These are phyloP conservation scores for Poeciliopsis turrubarensis DNA, from an alignment of 2,113 vertebrate species.

Conservation along the genomic window DNA sequence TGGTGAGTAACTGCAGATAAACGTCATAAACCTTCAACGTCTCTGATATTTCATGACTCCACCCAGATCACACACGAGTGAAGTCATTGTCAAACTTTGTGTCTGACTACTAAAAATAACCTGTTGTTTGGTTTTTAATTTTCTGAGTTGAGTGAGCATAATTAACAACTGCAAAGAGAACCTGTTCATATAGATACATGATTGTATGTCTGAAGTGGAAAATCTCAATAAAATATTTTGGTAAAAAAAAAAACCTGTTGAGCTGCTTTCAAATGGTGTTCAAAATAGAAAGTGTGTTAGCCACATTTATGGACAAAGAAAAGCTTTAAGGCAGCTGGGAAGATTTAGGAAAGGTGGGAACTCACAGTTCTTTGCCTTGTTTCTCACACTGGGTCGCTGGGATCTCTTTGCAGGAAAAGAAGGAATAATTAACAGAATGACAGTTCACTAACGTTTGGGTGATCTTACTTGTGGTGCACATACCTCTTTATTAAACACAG, in stretches of 20 bases:
- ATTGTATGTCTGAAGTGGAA: too few species aligned
- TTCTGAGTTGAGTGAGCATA: too few species aligned
- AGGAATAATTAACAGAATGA: conserved; percentile 1
- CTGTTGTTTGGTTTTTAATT: background rate
- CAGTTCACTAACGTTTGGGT: background rate
- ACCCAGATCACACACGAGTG: background rate
- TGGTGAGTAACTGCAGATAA: conserved; percentile 17
- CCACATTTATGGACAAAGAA: background rate
- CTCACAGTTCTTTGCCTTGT: conserved; percentile 71
- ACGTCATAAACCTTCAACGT: conserved; percentile 27
- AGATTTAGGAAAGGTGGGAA: background rate
- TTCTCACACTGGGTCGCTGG: conserved; percentile 72
- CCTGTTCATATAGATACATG: too few species aligned
- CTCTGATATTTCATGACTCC: background rate
- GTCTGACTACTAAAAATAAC: conserved; percentile 2
- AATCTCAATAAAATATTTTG: too few species aligned
- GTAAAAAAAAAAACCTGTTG: background rate
- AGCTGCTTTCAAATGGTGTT: background rate
- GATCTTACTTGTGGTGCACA: background rate
- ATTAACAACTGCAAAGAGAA: too few species aligned
- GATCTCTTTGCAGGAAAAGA: conserved; percentile 38
- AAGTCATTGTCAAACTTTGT: too few species aligned
- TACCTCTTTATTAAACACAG: conserved; percentile 77
- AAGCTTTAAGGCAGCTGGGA: background rate
- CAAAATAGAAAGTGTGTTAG: background rate